phyloP scores from a whole-genome alignment of 2,113 vertebrate species.

The Balaeniceps rex region DNA sequence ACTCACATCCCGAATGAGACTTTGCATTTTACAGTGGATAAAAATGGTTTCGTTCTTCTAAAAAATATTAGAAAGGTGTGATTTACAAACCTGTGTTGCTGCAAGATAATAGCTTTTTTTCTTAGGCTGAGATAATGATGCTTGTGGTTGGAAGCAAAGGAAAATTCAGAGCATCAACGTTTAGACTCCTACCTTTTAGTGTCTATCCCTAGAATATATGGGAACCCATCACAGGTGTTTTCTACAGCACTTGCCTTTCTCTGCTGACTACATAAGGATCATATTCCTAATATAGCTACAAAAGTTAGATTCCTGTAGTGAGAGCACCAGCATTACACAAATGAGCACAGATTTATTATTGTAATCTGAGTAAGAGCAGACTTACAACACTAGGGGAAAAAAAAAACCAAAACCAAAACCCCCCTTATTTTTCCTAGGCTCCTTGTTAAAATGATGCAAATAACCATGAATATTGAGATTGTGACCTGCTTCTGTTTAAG shows the following conservation, averaged over 20 bases:
- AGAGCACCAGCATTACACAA: background rate
- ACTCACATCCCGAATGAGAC: background rate
- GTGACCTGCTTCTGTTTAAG: background rate
- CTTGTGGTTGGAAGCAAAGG: background rate
- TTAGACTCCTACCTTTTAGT: background rate
- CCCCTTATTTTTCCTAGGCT: background rate
- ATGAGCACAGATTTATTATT: background rate
- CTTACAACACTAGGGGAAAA: background rate
- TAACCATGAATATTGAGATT: background rate
- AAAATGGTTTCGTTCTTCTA: background rate
- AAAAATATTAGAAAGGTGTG: background rate
- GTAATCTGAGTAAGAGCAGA: background rate
- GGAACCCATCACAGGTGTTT: background rate
- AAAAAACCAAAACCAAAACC: fast-evolving
- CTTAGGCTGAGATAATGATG: background rate
- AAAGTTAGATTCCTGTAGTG: background rate
- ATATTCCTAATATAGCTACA: background rate
- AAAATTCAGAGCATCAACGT: background rate
- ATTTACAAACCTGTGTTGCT: background rate
- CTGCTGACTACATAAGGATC: background rate
- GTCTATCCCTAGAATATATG: background rate
- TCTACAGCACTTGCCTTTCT: background rate
- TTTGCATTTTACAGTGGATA: background rate
- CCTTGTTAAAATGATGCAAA: background rate
- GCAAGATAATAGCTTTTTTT: background rate